A percentile compares a stretch with the other conserved stretches of the same genome.
These are phyloP conservation scores for Noctua comes DNA, from an alignment of 2,888 invertebrate genomes.

Conservation along the genomic window DNA sequence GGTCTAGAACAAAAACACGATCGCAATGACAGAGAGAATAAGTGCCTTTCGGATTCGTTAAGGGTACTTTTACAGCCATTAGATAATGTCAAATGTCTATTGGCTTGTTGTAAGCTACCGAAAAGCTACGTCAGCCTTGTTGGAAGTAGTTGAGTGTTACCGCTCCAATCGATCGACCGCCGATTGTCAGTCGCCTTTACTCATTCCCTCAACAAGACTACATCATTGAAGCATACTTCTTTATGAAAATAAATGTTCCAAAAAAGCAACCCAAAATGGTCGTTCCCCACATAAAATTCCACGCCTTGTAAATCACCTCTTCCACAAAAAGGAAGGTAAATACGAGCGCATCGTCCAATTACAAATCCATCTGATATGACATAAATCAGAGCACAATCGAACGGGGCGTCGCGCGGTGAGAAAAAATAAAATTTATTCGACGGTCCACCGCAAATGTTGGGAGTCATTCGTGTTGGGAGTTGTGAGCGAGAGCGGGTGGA, in stretches of 20 bases:
- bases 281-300: conserved; percentile 5
- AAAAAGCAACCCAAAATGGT: conserved; percentile 5
- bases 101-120: not conserved
- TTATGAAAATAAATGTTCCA: not conserved
- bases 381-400: conserved; percentile 76
- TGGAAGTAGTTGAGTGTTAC: too few relatives aligned
- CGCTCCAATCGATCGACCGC: too few relatives aligned
- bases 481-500: conserved; percentile 38
- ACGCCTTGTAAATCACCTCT: conserved; percentile 24
- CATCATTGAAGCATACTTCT: not conserved
- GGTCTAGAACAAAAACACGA: too few relatives aligned
- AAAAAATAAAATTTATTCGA: conserved; percentile 78
- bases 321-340: conserved; percentile 51
- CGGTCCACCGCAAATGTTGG: conserved; percentile 61
- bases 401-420: conserved; percentile 74
- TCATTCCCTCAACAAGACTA: too few relatives aligned
- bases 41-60: too few relatives aligned
- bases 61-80: too few relatives aligned
- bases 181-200: too few relatives aligned
- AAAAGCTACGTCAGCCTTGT: too few relatives aligned
- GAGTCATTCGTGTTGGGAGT: conserved; percentile 27
- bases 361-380: conserved; percentile 66
- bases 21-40: too few relatives aligned
- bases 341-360: conserved; percentile 59
- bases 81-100: not conserved